Conservation (phyloP, 2,888 invertebrate species). For the Diadegma fenestrale region DNA sequence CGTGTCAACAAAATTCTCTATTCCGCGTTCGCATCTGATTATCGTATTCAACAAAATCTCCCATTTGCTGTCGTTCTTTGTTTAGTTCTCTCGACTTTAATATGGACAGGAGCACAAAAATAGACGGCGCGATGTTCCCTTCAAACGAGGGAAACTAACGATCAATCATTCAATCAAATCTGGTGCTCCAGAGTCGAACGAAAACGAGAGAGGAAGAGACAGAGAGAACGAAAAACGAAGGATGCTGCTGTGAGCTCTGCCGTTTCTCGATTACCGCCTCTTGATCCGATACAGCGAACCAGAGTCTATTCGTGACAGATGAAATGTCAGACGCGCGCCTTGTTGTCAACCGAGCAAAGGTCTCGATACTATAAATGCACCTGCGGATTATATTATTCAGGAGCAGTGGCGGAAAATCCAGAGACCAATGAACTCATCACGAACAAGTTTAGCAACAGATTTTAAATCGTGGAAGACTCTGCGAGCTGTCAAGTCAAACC, state of each 20-base stretch:
- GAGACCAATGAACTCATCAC: slow-evolving; percentile 51
- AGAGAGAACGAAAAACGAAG: slow-evolving; percentile 14
- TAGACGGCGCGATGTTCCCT: slow-evolving; percentile 6
- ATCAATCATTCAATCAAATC: slow-evolving; percentile 8
- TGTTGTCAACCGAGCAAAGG: slow-evolving; percentile 14
- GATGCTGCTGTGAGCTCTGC: slow-evolving; percentile 4
- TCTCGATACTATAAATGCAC: not conserved
- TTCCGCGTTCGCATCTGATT: not conserved
- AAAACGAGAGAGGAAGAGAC: not conserved
- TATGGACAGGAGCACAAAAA: not conserved
- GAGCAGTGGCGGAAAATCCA: slow-evolving; percentile 27
- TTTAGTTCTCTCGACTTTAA: not conserved
- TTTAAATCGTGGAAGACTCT: slow-evolving; percentile 39
- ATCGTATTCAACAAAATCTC: not conserved
- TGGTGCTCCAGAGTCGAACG: not conserved
- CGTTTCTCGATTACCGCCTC: slow-evolving; percentile 21
- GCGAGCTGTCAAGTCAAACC: slow-evolving; percentile 13
- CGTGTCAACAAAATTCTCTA: not conserved
- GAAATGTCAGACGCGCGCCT: slow-evolving; percentile 47
- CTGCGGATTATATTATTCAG: slow-evolving; percentile 33
- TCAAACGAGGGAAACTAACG: slow-evolving; percentile 23
- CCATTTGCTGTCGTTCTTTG: not conserved
- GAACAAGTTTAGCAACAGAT: slow-evolving; percentile 51
- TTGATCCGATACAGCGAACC: slow-evolving; percentile 40
- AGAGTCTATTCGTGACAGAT: slow-evolving; percentile 27